Percentiles rank a stretch among this genome's conserved stretches.
Conservation (phyloP, 2,113 vertebrate genomes). For the Paradoxurus hermaphroditus region DNA sequence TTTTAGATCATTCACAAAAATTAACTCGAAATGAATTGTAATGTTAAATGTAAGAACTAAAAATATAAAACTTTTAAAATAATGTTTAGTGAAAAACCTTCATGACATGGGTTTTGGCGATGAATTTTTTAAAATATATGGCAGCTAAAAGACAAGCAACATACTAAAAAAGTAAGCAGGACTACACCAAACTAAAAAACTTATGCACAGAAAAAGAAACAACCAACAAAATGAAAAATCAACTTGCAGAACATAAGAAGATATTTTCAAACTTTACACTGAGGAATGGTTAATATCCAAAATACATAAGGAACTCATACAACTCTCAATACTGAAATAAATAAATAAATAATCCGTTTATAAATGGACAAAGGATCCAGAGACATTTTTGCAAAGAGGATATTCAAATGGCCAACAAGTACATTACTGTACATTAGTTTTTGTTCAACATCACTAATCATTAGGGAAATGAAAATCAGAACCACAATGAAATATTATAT, state of each 20-base stretch:
- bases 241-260: neutral
- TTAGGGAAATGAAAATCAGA: neutral
- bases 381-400: neutral
- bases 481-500: neutral
- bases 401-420: neutral
- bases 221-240: neutral
- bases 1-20: neutral
- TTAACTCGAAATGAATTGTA: neutral
- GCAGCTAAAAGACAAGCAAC: neutral
- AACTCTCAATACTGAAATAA: neutral
- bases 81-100: neutral
- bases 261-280: neutral
- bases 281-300: neutral
- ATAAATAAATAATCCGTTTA: neutral
- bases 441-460: neutral
- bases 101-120: neutral
- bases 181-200: neutral
- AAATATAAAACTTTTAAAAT: neutral
- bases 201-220: neutral
- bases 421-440: neutral
- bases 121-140: neutral
- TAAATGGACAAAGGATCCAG: neutral
- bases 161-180: neutral
- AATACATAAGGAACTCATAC: neutral
- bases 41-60: neutral